Conservation (phyloP, 2,113 vertebrate species). For the Protobothrops mucrosquamatus region DNA sequence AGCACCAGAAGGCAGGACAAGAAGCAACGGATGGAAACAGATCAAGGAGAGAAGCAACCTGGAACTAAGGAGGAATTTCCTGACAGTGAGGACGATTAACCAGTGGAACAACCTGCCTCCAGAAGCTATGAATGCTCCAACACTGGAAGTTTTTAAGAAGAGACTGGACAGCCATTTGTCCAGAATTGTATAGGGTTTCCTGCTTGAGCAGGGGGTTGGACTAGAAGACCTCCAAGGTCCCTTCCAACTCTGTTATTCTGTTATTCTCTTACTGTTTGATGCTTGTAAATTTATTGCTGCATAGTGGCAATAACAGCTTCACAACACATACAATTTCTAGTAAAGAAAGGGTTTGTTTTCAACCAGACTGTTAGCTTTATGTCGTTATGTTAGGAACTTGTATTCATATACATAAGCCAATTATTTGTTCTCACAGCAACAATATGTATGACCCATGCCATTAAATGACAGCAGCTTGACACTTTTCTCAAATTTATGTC, state of each 20-base stretch:
- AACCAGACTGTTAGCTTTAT: slow-evolving; percentile 9
- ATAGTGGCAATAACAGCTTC: slow-evolving; percentile 14
- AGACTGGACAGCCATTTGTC: not conserved
- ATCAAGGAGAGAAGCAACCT: too few relatives aligned
- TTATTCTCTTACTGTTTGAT: not conserved
- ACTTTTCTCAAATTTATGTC: slow-evolving; percentile 26
- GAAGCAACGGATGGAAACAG: not conserved
- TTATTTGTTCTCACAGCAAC: slow-evolving; percentile 27
- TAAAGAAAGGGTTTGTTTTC: slow-evolving; percentile 4
- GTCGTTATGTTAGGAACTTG: slow-evolving; percentile 30
- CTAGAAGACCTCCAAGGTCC: not conserved
- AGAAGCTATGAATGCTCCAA: too few relatives aligned
- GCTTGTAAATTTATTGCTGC: slow-evolving; percentile 6
- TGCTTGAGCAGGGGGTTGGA: not conserved
- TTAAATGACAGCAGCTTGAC: slow-evolving; percentile 36
- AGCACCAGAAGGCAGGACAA: too few relatives aligned
- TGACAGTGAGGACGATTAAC: too few relatives aligned
- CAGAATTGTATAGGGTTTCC: not conserved
- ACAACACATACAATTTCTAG: not conserved
- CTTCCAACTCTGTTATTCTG: not conserved
- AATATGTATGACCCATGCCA: slow-evolving; percentile 23
- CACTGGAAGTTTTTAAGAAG: not conserved
- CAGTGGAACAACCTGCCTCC: too few relatives aligned
- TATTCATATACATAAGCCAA: not conserved
- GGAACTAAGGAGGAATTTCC: too few relatives aligned